Base-by-base conservation (phyloP, 2,797 vertebrate species). In the Myotis myotis region DNA sequence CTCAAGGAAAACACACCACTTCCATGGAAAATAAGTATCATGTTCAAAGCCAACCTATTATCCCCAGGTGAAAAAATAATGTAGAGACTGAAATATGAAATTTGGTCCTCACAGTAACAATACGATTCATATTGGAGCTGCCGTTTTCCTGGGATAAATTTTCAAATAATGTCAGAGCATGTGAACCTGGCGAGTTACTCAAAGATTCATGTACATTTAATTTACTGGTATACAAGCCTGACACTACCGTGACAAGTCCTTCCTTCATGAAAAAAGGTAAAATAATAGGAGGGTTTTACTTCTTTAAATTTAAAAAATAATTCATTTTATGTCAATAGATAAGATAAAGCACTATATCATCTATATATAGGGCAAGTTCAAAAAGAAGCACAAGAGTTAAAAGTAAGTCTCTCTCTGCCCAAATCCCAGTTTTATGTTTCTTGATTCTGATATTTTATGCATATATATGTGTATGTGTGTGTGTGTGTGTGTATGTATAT, bases 181-280 rank as follows among this genome's bases (percentile, higher is more conserved):
- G 25, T 84, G 71, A 96, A 81, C 68, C 89, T 96, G 78, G 71
- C 41, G 66, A 66, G 57, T 80, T 60, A 75, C 20, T 75, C 78
- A 88, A 62, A 53, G 62, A 57, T 28, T 55, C 70, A 36, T 22
- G 25, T 57, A 30, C 79, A 87, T 88, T 91, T 95, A 94, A 88
- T 51, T 87, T 78, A 30, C 36, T 85, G 22, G 41, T 57, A 57
- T 70, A 6, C 5, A 89, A 33, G 41, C 4, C 28, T 80, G 17
- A 62, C 28, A 44, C 53, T 57, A 51, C 70, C 22, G 8, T 36
- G 55, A 83, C 16, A 70, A 93, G 57, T 94, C 16, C 74, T 89
- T 74, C 49, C 55, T 83, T 60, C 81, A 87, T 89, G 11, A 75
- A 84, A 88, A 66, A 86, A 72, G 15, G 2, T 36, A 60, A 96